A percentile compares a stretch with the other conserved stretches of the same genome.
Conservation (phyloP, 2,888 invertebrate species). For the Stegophylla sp. region DNA sequence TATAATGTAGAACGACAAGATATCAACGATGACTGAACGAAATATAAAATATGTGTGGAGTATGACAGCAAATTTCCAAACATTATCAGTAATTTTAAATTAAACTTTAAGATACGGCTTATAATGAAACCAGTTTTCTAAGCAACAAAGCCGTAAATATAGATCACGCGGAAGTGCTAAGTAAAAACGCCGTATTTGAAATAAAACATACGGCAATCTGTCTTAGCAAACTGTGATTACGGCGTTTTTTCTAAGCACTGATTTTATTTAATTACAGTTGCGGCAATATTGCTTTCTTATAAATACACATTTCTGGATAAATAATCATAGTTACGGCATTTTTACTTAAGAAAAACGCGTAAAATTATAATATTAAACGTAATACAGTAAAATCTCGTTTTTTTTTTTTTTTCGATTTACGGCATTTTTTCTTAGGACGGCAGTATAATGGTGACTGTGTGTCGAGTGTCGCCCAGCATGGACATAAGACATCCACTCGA, state of each 20-base stretch:
- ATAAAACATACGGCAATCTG: not conserved
- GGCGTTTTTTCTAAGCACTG: not conserved
- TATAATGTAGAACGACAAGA: not conserved
- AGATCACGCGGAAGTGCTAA: not conserved
- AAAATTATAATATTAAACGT: slow-evolving; percentile 1
- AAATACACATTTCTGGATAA: not conserved
- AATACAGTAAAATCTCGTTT: not conserved
- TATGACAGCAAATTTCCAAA: too few species aligned
- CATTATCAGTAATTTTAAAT: not conserved
- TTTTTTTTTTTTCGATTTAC: not conserved
- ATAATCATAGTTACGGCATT: not conserved
- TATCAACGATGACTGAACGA: too few species aligned
- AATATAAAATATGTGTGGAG: too few species aligned
- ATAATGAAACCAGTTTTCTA: not conserved
- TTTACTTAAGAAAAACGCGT: slow-evolving; percentile 3
- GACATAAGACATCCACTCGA: too few species aligned
- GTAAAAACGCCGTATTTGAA: not conserved
- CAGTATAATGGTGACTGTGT: too few species aligned
- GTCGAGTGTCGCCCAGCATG: too few species aligned
- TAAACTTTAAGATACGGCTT: slow-evolving; percentile 5
- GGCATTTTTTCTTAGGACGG: not conserved
- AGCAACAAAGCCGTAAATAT: slow-evolving; percentile 3
- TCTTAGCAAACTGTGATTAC: not conserved
- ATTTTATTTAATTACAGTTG: not conserved
- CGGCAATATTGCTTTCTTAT: not conserved